phyloP scores from a whole-genome alignment of 2,888 invertebrate genomes.

The Tetheella fluctuosa region DNA sequence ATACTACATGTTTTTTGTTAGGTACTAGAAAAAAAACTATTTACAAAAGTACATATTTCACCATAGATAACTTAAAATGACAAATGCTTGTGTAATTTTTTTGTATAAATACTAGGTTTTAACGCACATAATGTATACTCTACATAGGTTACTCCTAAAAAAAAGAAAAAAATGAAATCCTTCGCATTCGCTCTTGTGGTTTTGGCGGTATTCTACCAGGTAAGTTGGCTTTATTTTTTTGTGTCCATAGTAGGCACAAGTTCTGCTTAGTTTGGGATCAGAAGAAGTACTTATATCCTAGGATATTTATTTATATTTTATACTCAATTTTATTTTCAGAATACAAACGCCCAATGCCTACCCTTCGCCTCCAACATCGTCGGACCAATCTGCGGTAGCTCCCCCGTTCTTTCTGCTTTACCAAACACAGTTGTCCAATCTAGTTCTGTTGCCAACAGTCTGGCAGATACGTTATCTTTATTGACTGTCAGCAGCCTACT shows the following conservation, averaged over 20 bases:
- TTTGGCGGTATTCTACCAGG: constrained; percentile 49
- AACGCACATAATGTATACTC: neutral
- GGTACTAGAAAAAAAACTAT: neutral
- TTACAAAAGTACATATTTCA: neutral
- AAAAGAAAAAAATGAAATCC: constrained; percentile 50
- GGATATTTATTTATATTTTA: no score
- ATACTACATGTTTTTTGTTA: neutral
- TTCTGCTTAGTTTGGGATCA: no score
- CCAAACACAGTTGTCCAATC: constrained; percentile 37
- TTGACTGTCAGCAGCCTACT: constrained; percentile 68
- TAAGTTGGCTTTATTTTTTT: constrained; percentile 28
- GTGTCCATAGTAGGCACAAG: no score
- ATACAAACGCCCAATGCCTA: constrained; percentile 41
- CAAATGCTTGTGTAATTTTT: constrained; percentile 11
- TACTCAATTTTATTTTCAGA: constrained; percentile 38
- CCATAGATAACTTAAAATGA: constrained; percentile 1
- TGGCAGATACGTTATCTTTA: constrained; percentile 69
- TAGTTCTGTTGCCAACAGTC: constrained; percentile 54
- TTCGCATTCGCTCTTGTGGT: constrained; percentile 41
- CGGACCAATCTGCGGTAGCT: constrained; percentile 6
- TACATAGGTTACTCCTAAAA: neutral
- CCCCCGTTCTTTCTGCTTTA: constrained; percentile 12
- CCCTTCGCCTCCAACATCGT: constrained; percentile 13
- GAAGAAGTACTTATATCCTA: constrained; percentile 4
- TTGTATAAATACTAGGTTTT: neutral